A percentile compares a stretch with the other conserved stretches of the same genome.
phyloP scores from a whole-genome alignment of 2,888 invertebrate species.

The Chymomyza procnemis region DNA sequence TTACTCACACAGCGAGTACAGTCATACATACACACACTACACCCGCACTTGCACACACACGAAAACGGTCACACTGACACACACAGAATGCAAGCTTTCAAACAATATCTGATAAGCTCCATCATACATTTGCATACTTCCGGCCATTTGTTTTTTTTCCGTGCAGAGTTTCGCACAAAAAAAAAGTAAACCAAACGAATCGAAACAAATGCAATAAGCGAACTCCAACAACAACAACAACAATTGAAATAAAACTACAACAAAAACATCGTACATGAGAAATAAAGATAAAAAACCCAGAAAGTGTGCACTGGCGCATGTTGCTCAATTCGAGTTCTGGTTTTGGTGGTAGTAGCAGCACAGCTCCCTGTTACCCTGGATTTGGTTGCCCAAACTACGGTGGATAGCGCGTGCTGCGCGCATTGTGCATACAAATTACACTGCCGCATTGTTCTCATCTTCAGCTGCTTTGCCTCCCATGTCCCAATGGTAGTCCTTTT shows the following conservation, averaged over 20 bases:
- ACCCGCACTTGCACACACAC: background rate
- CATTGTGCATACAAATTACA: conserved; percentile 71
- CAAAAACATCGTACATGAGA: conserved; percentile 30
- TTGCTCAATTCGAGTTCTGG: conserved; percentile 31
- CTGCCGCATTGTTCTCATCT: conserved; percentile 46
- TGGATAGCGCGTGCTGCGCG: background rate
- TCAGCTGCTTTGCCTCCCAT: background rate
- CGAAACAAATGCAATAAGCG: conserved; percentile 72
- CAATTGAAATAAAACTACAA: conserved; percentile 11
- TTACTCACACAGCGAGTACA: conserved; percentile 25
- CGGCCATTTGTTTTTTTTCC: conserved; percentile 70
- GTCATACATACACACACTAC: conserved; percentile 8
- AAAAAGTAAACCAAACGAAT: conserved; percentile 58
- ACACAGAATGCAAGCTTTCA: conserved; percentile 44
- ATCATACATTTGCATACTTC: conserved; percentile 73
- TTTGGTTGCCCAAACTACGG: too few relatives aligned
- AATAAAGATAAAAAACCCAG: conserved; percentile 60
- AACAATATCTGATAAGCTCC: conserved; percentile 73
- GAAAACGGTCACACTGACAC: conserved; percentile 2
- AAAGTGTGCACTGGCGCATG: conserved; percentile 54
- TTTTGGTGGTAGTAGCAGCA: too few relatives aligned
- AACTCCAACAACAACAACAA: conserved; percentile 26
- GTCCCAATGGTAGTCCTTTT: conserved; percentile 25
- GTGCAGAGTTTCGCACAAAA: conserved; percentile 21
- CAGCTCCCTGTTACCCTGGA: background rate